These are phyloP conservation scores for Rhabdomys pumilio DNA, from an alignment of 2,797 vertebrate species.

Conservation along the genomic window DNA sequence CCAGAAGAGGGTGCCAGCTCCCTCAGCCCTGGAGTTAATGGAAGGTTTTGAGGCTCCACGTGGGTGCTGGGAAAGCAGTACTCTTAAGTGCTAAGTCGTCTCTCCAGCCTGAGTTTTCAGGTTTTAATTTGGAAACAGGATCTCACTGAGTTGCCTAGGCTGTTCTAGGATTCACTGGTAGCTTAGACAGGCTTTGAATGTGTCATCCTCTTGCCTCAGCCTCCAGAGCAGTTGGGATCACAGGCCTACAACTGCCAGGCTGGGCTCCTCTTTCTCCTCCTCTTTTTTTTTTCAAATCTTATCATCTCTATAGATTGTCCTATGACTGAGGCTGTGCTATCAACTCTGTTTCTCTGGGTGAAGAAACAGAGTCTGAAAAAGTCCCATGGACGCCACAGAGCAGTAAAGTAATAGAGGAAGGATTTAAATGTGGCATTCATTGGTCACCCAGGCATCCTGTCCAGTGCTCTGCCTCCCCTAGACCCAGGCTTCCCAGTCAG, in stretches of 20 bases:
- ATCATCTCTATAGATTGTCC: neutral
- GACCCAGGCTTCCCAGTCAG: neutral
- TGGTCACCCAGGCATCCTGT: neutral
- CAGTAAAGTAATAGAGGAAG: neutral
- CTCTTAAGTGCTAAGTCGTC: neutral
- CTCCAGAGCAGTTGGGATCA: neutral
- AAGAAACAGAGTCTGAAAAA: constrained; percentile 17
- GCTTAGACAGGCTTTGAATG: neutral
- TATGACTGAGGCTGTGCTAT: neutral
- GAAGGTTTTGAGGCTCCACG: neutral
- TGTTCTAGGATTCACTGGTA: neutral
- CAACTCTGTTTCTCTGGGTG: neutral
- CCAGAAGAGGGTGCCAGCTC: too few relatives aligned
- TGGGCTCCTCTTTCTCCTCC: neutral
- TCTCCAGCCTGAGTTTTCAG: neutral
- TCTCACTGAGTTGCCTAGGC: neutral
- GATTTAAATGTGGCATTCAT: neutral
- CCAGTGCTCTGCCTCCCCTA: neutral
- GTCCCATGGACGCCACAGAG: neutral
- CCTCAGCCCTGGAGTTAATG: neutral
- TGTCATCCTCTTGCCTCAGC: neutral
- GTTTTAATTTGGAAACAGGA: neutral
- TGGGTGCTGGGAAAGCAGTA: neutral
- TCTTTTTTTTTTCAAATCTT: neutral
- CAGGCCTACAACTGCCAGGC: neutral